Conservation (phyloP, 2,888 invertebrate genomes). For the Himalopsyche kuldschensis region DNA sequence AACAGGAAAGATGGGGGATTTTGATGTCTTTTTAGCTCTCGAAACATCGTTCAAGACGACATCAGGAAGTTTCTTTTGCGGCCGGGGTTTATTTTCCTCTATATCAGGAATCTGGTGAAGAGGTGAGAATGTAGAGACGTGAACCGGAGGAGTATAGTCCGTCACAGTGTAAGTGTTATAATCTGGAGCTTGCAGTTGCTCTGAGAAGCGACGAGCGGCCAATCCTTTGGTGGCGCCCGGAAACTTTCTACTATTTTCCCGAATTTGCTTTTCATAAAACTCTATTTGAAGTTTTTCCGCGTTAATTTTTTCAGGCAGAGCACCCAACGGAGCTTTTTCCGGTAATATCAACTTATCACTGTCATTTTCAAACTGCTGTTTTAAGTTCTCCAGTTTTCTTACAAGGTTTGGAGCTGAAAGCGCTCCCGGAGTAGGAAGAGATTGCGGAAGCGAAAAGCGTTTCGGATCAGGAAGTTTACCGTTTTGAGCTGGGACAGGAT, state of each 20-base stretch:
- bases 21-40: not conserved
- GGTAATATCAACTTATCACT: not conserved
- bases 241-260: slow-evolving; percentile 45
- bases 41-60: slow-evolving; percentile 53
- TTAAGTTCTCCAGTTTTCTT: slow-evolving; percentile 43
- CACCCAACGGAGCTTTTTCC: slow-evolving; percentile 6
- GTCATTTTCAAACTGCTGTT: slow-evolving; percentile 37
- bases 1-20: not conserved
- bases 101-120: slow-evolving; percentile 58
- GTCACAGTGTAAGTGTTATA: slow-evolving; percentile 51
- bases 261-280: slow-evolving; percentile 57
- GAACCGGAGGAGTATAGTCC: slow-evolving; percentile 54
- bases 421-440: slow-evolving; percentile 43
- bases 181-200: slow-evolving; percentile 25
- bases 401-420: slow-evolving; percentile 56
- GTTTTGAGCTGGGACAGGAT: slow-evolving; percentile 24
- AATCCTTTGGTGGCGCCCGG: slow-evolving; percentile 17
- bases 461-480: slow-evolving; percentile 13
- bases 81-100: slow-evolving; percentile 55
- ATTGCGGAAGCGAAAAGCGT: slow-evolving; percentile 34
- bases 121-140: slow-evolving; percentile 51
- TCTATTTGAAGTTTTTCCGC: slow-evolving; percentile 55
- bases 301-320: slow-evolving; percentile 47
- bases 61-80: slow-evolving; percentile 55
- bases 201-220: slow-evolving; percentile 30